These are phyloP conservation scores for Aselliscus stoliczkanus DNA, from an alignment of 2,797 vertebrate genomes.

Conservation along the genomic window DNA sequence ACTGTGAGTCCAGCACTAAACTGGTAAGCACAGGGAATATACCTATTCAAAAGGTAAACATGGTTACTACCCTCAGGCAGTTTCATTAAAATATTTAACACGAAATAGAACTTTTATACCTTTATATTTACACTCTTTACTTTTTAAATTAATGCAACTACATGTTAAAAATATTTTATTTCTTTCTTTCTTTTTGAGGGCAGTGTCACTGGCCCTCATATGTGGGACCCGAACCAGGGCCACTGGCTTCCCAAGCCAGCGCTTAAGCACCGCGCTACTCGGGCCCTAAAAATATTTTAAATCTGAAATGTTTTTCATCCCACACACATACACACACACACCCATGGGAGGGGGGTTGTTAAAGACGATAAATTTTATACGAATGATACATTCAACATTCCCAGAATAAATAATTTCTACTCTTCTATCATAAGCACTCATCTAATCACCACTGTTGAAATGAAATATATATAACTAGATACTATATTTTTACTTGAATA, in stretches of 20 bases:
- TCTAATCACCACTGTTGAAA: neutral
- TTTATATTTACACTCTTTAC: neutral
- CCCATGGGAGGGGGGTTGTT: neutral
- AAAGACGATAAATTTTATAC: neutral
- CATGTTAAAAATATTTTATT: too few relatives aligned
- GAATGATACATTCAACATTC: neutral
- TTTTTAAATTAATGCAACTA: neutral
- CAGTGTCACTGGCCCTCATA: too few relatives aligned
- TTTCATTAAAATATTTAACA: neutral
- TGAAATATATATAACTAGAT: neutral
- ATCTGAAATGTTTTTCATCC: neutral
- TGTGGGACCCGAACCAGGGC: too few relatives aligned
- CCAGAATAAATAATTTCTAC: constrained; percentile 16
- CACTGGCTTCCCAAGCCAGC: too few relatives aligned
- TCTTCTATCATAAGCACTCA: neutral
- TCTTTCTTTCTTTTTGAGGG: too few relatives aligned
- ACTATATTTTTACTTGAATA: constrained; percentile 3
- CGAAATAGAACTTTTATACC: neutral
- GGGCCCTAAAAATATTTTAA: constrained; percentile 37
- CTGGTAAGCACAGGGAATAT: neutral
- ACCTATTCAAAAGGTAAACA: neutral
- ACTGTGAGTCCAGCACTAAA: neutral
- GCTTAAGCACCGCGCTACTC: too few relatives aligned
- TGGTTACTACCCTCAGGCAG: neutral
- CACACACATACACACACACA: neutral